Base-by-base conservation (phyloP, 2,888 invertebrate species). In the Pheosia gnoma region DNA sequence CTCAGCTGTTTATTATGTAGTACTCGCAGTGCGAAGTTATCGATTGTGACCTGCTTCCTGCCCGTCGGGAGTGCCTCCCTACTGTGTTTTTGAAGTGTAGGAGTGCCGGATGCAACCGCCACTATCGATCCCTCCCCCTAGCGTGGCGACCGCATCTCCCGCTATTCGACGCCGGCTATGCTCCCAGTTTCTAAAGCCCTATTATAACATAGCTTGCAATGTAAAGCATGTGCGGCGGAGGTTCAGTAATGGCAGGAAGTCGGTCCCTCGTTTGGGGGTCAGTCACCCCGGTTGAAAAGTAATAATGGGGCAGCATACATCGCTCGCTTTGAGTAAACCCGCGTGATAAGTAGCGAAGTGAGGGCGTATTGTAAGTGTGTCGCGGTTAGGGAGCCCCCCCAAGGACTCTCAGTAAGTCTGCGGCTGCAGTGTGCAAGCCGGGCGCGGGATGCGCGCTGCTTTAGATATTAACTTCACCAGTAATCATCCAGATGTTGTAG, bases 221-320 rank as follows among this genome's bases (percentile, higher is more conserved):
- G 60, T 70, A 68, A 58, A 54, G 47, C 59, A 54, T 53, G 55
- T 57, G 59, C 54, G 37, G 56, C 59, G 57, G 51, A 66, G 58
- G 65, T 74, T 64, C 65, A 69, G 65, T 67, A 71, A 67, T 57
- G 58, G 63, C n/a, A 72, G 64, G 68, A 59, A 64, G 57, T 65
- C 60, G 57, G 59, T 59, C 60, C 63, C 66, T 60, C 57, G 52
- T 43, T 57, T 57, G 62, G 51, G 64, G 77, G 67, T 76, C 74
- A 76, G 57, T 71, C 64, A 71, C 70, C 74, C 65, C 58, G 39
- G 10, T 41, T 36, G 57, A 55, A 53, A 39, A 52, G 51, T 56
- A 61, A 51, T 49, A 59, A 13, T 57, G 6, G 13, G n/a, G 36
- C 54, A 41, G 6, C 57, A n/a, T 60, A 61, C 59, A 62, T 55